Base-by-base conservation (phyloP, 92 coral and sea anemone species). In the Epizoanthus scotinus region DNA sequence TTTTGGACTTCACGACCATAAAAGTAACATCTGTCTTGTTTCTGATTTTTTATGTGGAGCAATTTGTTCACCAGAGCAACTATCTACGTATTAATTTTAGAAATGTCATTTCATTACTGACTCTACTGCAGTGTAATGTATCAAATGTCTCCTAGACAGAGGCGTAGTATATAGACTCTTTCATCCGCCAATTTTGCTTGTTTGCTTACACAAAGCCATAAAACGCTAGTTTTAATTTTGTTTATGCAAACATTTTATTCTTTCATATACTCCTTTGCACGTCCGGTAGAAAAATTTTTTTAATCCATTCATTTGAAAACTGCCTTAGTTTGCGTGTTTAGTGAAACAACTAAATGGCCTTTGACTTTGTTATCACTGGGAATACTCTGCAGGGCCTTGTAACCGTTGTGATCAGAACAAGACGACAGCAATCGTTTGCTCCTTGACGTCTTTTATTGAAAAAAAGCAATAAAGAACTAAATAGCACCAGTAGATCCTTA, bases 361-460 rank as follows among this genome's bases (percentile, higher is more conserved):
- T 63, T 63, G 52, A 47, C n/a, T n/a, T n/a, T n/a, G n/a, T n/a
- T n/a, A n/a, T n/a, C n/a, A n/a, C n/a, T n/a, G n/a, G 52, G 12
- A 47, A 47, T 15, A 47, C 52, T 47, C 52, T 2, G 5, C 5
- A 44, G 9, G 17, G 52, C 52, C 12, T 47, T 47, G 14, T 29
- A 29, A 29, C 70, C n/a, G 27, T 63, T 63, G 68, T 28, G 68
- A 27, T 63, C 40, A 63, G 67, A 63, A 63, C 70, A 64, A 64
- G 56, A 40, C 20, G 8, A 67, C 36, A 67, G n/a, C 52, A 15
- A 67, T 62, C 15, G 67, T 15, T 62, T 62, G 10, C 7, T 24
- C 2, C 2, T 31, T 26, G 17, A 12, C 13, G 27, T 64, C 70
- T 10, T 64, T 64, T 14, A 26, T 26, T 28, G 36, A 19, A 24